A percentile compares a stretch with the other conserved stretches of the same genome.
Conservation (phyloP, 2,113 vertebrate species). For the Sapayoa aenigma region DNA sequence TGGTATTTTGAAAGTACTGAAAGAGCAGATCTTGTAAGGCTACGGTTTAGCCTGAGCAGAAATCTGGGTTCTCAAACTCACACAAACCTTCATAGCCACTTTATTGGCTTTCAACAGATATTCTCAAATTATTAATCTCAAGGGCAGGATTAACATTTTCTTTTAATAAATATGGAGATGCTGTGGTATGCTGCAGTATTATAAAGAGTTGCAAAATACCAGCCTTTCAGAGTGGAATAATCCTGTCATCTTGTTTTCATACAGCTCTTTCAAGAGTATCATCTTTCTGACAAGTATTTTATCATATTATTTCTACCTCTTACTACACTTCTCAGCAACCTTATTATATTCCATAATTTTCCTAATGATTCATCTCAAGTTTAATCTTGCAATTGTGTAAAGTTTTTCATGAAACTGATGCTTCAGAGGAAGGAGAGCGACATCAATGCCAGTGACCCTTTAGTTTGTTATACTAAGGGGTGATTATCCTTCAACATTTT, state of each 20-base stretch:
- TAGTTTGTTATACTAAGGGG: not conserved
- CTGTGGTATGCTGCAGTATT: not conserved
- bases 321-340: not conserved
- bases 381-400: not conserved
- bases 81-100: not conserved
- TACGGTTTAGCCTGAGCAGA: not conserved
- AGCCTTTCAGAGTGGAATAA: conserved; percentile 8
- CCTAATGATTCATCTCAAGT: conserved; percentile 6
- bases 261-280: not conserved
- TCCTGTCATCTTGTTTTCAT: conserved; percentile 40
- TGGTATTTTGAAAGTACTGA: not conserved
- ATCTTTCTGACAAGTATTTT: conserved; percentile 34
- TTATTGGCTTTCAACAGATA: not conserved
- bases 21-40: not conserved
- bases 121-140: not conserved
- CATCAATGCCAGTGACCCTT: not conserved
- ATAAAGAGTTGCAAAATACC: not conserved
- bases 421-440: not conserved
- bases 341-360: conserved; percentile 20
- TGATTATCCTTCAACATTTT: not conserved
- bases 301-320: not conserved
- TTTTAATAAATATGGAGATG: conserved; percentile 7
- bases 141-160: not conserved
- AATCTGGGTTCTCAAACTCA: not conserved
- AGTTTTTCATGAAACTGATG: not conserved